phyloP scores from a whole-genome alignment of 1,140 invertebrate species.

The Antheraea mylitta region DNA sequence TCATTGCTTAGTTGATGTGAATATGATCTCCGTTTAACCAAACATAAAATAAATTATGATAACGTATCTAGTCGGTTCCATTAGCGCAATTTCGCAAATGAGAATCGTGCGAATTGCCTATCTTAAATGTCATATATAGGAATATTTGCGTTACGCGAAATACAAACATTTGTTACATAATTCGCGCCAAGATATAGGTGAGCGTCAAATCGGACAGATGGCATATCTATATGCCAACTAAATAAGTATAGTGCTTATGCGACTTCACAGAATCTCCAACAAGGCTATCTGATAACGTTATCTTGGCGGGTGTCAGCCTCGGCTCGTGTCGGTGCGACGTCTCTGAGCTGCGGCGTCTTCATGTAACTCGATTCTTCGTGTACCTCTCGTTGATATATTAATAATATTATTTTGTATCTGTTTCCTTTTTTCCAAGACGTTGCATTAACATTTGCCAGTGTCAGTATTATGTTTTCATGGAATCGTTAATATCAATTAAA shows the following conservation, averaged over 20 bases:
- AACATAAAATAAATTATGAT: background rate
- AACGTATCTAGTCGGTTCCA: background rate
- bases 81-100: background rate
- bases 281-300: constrained; percentile 76
- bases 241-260: constrained; percentile 25
- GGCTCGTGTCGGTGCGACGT: background rate
- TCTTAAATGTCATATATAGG: background rate
- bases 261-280: constrained; percentile 64
- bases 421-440: too few species aligned
- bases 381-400: too few species aligned
- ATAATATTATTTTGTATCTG: too few species aligned
- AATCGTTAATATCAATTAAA: too few species aligned
- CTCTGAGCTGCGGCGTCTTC: background rate
- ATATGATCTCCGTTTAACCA: too few species aligned
- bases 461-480: too few species aligned
- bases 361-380: background rate
- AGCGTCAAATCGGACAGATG: background rate
- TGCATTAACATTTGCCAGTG: too few species aligned
- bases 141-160: background rate
- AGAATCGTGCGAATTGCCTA: background rate
- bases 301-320: constrained; percentile 42
- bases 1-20: too few species aligned
- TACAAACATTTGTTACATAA: background rate
- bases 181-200: background rate
- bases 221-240: background rate